Base-by-base conservation (phyloP, 2,888 invertebrate genomes). In the Agonum fuliginosum region DNA sequence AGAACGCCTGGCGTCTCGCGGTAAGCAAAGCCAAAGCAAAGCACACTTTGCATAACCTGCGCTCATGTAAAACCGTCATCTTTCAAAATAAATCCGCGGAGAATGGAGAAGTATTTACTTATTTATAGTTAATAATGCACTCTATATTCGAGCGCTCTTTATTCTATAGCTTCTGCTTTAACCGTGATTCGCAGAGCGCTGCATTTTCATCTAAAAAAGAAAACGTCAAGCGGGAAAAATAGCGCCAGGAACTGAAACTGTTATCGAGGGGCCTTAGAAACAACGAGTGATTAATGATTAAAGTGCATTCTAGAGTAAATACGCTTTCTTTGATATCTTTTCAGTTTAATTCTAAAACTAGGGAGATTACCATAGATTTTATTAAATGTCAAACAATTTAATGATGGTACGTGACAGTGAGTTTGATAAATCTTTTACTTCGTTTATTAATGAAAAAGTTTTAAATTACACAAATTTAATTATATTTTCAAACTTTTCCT, bases 341-440 rank as follows among this genome's bases (percentile, higher is more conserved):
- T 10, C 58, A 37, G 67, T 46, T 70, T 70, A 20, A 27, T 27
- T 27, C 43, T 46, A 24, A 69, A 46, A 46, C 70, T 54, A 54
- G 20, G 14, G 41, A 71, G 48, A 30, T 51, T 22, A 30, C 71
- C 34, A 72, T 72, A 58, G 58, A 54, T 72, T 58, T 58, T 72
- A 54, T 72, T 72, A 51, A 72, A 72, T 34, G 72, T 30, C 37
- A 54, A 72, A 41, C 58, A 34, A 19, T 72, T 72, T 72, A 72
- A 72, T 58, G 72, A 72, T 72, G 41, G 17, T 37, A 19, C 22
- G 8, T 37, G 54, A 72, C 72, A 72, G 10, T 19, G 48, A 48
- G 30, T 22, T 43, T 70, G 70, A 70, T 70, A 70, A 70, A 70
- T 70, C 70, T 70, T 46, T 24, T 30, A 8, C 37, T 22, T 34